Percentiles rank a stretch among this genome's conserved stretches.
Conservation (phyloP, 2,888 invertebrate species). For the Diarsia mendica region DNA sequence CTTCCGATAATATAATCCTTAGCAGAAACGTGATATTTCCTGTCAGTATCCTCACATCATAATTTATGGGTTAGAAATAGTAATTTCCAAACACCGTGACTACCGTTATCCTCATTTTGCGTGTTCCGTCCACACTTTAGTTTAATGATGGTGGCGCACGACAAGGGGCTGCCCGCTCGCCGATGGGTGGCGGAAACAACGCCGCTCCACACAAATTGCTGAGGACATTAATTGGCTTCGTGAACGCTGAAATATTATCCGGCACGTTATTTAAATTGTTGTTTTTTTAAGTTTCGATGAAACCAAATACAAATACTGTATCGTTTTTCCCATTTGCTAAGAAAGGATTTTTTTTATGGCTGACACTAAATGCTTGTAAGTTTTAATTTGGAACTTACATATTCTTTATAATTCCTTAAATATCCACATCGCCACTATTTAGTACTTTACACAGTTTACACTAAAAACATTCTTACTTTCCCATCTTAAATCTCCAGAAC, state of each 20-base stretch:
- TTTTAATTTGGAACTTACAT: neutral
- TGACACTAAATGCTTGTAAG: neutral
- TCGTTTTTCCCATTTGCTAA: neutral
- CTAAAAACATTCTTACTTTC: neutral
- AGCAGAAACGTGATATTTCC: slow-evolving; percentile 3
- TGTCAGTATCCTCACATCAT: neutral
- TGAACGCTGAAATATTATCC: slow-evolving; percentile 12
- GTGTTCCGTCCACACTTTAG: slow-evolving; percentile 59
- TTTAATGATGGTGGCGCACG: slow-evolving; percentile 61
- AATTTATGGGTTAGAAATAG: slow-evolving; percentile 30
- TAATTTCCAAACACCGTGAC: slow-evolving; percentile 23
- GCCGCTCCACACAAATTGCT: slow-evolving; percentile 45
- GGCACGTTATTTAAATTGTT: neutral
- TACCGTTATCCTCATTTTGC: slow-evolving; percentile 56
- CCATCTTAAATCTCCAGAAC: slow-evolving; percentile 1
- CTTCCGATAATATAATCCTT: neutral
- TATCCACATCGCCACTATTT: neutral
- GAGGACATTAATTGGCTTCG: slow-evolving; percentile 43
- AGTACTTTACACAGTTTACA: neutral
- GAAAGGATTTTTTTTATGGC: neutral
- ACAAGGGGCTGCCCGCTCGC: slow-evolving; percentile 54
- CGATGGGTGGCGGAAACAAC: slow-evolving; percentile 57
- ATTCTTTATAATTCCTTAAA: neutral
- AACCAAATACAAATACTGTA: neutral
- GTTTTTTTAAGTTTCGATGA: slow-evolving; percentile 18